phyloP scores from a whole-genome alignment of 2,888 invertebrate species.

The Chironomus tentans region DNA sequence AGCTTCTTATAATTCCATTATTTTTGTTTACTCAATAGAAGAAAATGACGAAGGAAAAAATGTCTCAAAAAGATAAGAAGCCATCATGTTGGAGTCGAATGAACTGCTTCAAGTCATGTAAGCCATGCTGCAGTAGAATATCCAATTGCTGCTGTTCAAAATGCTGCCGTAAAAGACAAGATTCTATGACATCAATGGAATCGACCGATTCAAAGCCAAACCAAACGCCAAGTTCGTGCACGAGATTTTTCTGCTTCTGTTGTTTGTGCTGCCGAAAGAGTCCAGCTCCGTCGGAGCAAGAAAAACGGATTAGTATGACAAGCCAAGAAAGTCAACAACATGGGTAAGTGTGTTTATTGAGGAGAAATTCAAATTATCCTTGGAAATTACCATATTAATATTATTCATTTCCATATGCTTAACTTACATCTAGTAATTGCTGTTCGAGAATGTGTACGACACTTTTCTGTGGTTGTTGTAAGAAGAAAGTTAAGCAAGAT shows the following conservation, averaged over 20 bases:
- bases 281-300: neutral
- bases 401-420: constrained; percentile 28
- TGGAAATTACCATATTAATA: constrained; percentile 12
- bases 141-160: constrained; percentile 36
- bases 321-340: constrained; percentile 36
- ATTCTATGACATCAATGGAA: constrained; percentile 35
- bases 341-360: constrained; percentile 21
- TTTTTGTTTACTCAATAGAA: constrained; percentile 28
- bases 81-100: constrained; percentile 38
- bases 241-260: constrained; percentile 35
- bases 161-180: constrained; percentile 40
- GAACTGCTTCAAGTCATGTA: constrained; percentile 32
- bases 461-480: constrained; percentile 37
- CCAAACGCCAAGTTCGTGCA: constrained; percentile 4
- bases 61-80: constrained; percentile 34
- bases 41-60: constrained; percentile 35
- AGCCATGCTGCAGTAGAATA: constrained; percentile 13
- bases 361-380: neutral
- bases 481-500: constrained; percentile 45
- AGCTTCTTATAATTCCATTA: neutral
- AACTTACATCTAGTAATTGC: constrained; percentile 33
- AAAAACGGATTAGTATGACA: constrained; percentile 38
- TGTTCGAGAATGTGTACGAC: constrained; percentile 37
- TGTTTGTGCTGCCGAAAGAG: constrained; percentile 37
- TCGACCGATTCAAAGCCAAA: constrained; percentile 39